Evolutionary conservation across 2,113 vertebrate genomes (phyloP), one percentile per base, ranked within the genome.

Genomic region (Chrysochloris asiatica): DNA sequence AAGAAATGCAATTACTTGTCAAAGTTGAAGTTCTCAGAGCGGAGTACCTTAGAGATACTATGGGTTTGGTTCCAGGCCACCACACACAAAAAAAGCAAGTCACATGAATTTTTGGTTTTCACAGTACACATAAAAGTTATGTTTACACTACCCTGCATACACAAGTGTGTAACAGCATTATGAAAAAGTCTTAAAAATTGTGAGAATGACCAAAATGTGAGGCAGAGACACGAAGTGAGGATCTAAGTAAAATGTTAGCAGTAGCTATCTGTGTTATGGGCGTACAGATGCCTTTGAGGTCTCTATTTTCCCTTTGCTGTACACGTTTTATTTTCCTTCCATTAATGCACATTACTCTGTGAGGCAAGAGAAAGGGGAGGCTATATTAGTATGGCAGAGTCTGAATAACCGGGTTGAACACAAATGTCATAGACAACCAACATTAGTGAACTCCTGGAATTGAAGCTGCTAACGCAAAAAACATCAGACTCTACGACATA

Each of bases 1-100:
- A 82, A 76, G 24, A 83, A 92, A 93, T 45, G 3, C 16, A 83
- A 93, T 73, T 76, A 93, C 11, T 73, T 81, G 76, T 11, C 11
- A 19, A 78, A 78, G 88, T 73, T 52, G 30, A 65, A 78, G 79
- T 77, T 75, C 50, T 26, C 89, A 16, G 61, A 56, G 17, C 24
- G 54, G 54, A 2, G 24, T 19, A 56, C 54, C 54, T 56, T 12
- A 3, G 54, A 56, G 54, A 56, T 3, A 19, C 24, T 22, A 22
- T 16, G 54, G 54, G 54, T 22, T 22, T 22, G 6, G 54, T 16
- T 22, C 3, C 54, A 56, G 54, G 21, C 52, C 7, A 56, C 54
- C 54, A 56, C 54, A 56, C n/a, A 56, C 24, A 56, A 22, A 56
- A 22, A 16, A 56, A 56, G 54, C 54, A 22, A 56, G 54, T 56